A percentile compares a stretch with the other conserved stretches of the same genome.
phyloP scores from a whole-genome alignment of 2,113 vertebrate species.

The Tychaedon coryphoeus region DNA sequence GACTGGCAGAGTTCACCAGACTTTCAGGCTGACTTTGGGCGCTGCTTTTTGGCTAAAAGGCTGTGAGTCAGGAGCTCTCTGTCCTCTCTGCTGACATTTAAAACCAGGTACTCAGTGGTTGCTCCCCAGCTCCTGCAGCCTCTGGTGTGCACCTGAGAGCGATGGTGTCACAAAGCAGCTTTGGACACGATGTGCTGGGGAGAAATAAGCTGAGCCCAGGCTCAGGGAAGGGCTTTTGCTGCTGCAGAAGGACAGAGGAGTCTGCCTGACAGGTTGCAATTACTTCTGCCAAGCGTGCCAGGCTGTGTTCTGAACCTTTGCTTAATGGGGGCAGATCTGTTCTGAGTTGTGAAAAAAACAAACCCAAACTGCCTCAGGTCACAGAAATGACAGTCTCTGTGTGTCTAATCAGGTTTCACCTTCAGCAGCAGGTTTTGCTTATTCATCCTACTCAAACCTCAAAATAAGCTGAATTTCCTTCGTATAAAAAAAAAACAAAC shows the following conservation, averaged over 20 bases:
- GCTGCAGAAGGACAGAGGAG: background rate
- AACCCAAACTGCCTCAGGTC: slow-evolving; percentile 19
- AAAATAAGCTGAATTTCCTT: slow-evolving; percentile 15
- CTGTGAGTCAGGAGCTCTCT: background rate
- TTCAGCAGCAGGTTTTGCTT: slow-evolving; percentile 37
- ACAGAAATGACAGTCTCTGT: background rate
- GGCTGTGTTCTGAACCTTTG: slow-evolving; percentile 37
- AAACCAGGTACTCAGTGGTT: rapidly evolving
- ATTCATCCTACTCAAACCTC: slow-evolving; percentile 21
- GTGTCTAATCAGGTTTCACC: slow-evolving; percentile 44
- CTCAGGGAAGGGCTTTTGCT: background rate
- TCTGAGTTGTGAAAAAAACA: background rate
- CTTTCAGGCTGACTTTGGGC: background rate
- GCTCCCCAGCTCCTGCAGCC: background rate
- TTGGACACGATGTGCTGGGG: background rate
- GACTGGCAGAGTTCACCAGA: background rate
- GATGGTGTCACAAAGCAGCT: background rate
- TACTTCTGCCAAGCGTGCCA: slow-evolving; percentile 42
- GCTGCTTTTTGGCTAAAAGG: background rate
- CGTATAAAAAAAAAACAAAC: background rate
- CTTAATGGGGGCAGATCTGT: slow-evolving; percentile 60
- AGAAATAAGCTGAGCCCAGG: background rate
- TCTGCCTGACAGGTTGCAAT: slow-evolving; percentile 52
- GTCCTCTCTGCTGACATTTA: background rate
- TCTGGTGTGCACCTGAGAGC: background rate